Base-by-base conservation (phyloP, 1,140 invertebrate species). In the Nixonia krombeini region DNA sequence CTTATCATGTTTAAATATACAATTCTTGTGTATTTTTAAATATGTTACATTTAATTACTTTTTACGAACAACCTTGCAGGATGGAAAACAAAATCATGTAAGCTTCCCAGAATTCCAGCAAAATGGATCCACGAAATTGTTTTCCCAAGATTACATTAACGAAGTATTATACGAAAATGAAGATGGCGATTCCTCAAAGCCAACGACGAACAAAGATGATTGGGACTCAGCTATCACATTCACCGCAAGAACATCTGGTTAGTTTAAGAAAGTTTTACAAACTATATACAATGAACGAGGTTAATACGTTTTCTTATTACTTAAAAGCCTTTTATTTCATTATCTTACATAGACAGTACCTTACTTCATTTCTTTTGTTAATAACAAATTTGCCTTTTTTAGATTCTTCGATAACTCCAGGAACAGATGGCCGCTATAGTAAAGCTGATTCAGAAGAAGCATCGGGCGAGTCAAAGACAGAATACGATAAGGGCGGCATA, bases 151-250 rank as follows among this genome's bases (percentile, higher is more conserved):
- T 86, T 93, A 93, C 85, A 92, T 92, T 80, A 91, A 92, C 75
- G 91, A 92, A 78, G 91, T 92, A 35, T 86, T 94, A 50, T 90
- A 92, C 78, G 91, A 93, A 83, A 87, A 90, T 51, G 86, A 87
- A 56, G 89, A 91, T 69, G 79, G 76, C 5, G 88, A 89, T 17
- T 84, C 81, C 35, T 87, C 87, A 45, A 87, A 86, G 8, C 87
- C 89, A 55, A 79, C 85, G 5, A n/a, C 85, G 76, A 69, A 64
- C 13, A 87, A 86, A 63, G 90, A 92, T 50, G 92, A 94, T 70
- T 91, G 91, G 89, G 93, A 95, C 76, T 92, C 91, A 75, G 92
- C 92, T 70, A 93, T 95, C 66, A 94, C 91, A 64, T 95, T 94
- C 80, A 94, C 92, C 63, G 93, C 92, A 35, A 91, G 93, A 86